Percentiles rank a stretch among this genome's conserved stretches.
Conservation (phyloP, 1,140 invertebrate species). For the Drosophila arawakana region DNA sequence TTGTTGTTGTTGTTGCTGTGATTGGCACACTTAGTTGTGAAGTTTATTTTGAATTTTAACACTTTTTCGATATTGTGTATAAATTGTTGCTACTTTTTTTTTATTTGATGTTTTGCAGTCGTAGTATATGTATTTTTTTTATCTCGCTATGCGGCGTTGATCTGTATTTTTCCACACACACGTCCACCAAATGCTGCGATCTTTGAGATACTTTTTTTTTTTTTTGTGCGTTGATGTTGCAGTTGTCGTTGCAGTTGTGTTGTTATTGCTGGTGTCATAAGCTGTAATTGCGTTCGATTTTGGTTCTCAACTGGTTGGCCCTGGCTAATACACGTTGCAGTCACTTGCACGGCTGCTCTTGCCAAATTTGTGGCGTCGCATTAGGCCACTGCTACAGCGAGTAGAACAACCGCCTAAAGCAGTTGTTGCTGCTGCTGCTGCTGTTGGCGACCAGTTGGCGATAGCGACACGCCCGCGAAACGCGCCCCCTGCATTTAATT, state of each 20-base stretch:
- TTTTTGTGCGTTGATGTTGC: conserved; percentile 23
- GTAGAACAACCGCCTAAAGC: conserved; percentile 25
- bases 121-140: conserved; percentile 23
- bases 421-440: conserved; percentile 4
- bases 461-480: conserved; percentile 43
- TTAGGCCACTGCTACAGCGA: conserved; percentile 45
- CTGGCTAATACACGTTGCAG: conserved; percentile 61
- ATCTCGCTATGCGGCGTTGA: conserved; percentile 47
- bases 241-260: conserved; percentile 25
- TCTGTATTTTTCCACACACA: conserved; percentile 76
- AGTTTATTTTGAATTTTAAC: conserved; percentile 83
- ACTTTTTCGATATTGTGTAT: conserved; percentile 53
- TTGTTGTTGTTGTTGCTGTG: conserved; percentile 45
- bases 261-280: conserved; percentile 49
- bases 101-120: conserved; percentile 32
- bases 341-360: conserved; percentile 48
- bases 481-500: conserved; percentile 24
- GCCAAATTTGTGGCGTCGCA: conserved; percentile 64
- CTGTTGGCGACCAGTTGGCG: conserved; percentile 36
- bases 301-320: conserved; percentile 74
- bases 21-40: conserved; percentile 80
- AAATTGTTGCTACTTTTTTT: conserved; percentile 56
- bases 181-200: conserved; percentile 55
- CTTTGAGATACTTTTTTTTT: conserved; percentile 39
- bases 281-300: conserved; percentile 75